These are phyloP conservation scores for Drosophila anomalata DNA, from an alignment of 2,888 invertebrate species.

Conservation along the genomic window DNA sequence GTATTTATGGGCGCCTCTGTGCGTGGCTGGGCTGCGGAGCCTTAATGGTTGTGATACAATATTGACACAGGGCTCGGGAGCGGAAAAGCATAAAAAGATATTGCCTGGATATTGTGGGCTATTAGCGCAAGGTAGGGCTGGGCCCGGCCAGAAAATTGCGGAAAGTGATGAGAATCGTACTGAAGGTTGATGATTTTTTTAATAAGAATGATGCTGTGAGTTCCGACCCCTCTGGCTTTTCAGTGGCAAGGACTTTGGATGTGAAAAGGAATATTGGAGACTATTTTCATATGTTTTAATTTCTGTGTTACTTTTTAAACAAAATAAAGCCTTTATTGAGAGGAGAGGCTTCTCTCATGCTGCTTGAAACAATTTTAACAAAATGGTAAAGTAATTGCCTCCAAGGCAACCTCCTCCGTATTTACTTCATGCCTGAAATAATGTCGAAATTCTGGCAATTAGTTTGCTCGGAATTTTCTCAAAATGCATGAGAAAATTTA, in stretches of 20 bases:
- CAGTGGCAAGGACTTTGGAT: not conserved
- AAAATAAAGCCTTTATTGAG: not conserved
- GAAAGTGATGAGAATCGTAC: constrained; percentile 21
- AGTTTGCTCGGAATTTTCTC: constrained; percentile 3
- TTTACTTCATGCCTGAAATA: constrained; percentile 22
- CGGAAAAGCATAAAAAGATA: constrained; percentile 13
- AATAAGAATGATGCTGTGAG: constrained; percentile 5
- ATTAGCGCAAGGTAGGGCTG: constrained; percentile 9
- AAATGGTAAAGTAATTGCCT: not conserved
- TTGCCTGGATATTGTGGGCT: constrained; percentile 31
- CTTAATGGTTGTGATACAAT: constrained; percentile 37
- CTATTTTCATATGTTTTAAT: not conserved
- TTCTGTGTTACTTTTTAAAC: not conserved
- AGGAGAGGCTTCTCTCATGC: not conserved
- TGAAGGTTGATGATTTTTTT: not conserved
- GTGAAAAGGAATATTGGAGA: not conserved
- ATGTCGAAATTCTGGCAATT: constrained; percentile 14
- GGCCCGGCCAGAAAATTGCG: constrained; percentile 16
- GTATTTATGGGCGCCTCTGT: not conserved
- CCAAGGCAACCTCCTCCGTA: not conserved
- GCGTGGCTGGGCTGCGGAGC: constrained; percentile 9
- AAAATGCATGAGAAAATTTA: constrained; percentile 8
- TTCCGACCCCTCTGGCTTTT: not conserved
- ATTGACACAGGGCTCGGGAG: constrained; percentile 28
- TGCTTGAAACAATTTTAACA: not conserved